phyloP scores from a whole-genome alignment of 2,113 vertebrate species.

The Oreotrochilus melanogaster region DNA sequence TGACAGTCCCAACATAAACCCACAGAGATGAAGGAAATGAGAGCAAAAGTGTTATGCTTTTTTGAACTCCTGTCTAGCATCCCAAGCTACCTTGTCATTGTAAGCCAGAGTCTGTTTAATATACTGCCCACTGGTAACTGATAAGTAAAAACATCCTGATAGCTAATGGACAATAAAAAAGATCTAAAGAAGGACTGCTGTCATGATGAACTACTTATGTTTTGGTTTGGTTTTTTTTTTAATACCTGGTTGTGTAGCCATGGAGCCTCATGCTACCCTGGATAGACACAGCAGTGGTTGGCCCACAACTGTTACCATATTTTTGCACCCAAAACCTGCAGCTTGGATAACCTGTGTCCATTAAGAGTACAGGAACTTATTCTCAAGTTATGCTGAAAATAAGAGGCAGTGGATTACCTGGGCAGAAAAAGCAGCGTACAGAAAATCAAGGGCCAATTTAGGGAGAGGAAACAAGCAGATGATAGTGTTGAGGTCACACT shows the following conservation, averaged over 20 bases:
- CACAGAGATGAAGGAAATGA: not conserved
- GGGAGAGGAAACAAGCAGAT: not conserved
- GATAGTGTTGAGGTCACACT: accelerated
- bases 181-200: not conserved
- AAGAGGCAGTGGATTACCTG: not conserved
- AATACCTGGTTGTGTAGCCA: not conserved
- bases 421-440: not conserved
- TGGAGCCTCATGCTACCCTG: not conserved
- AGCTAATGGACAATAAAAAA: not conserved
- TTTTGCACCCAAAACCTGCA: not conserved
- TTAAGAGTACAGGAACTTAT: not conserved
- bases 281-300: not conserved
- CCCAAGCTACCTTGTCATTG: not conserved
- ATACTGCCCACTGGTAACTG: not conserved
- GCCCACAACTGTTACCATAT: not conserved
- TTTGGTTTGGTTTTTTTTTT: not conserved
- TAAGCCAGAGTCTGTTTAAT: not conserved
- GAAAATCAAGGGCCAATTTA: not conserved
- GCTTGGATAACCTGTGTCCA: not conserved
- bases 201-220: not conserved
- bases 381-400: not conserved
- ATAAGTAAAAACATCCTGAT: not conserved
- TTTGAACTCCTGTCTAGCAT: not conserved
- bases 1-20: not conserved
- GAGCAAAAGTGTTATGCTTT: not conserved